These are phyloP conservation scores for Poecile montanus DNA, from an alignment of 2,797 vertebrate species.

Conservation along the genomic window DNA sequence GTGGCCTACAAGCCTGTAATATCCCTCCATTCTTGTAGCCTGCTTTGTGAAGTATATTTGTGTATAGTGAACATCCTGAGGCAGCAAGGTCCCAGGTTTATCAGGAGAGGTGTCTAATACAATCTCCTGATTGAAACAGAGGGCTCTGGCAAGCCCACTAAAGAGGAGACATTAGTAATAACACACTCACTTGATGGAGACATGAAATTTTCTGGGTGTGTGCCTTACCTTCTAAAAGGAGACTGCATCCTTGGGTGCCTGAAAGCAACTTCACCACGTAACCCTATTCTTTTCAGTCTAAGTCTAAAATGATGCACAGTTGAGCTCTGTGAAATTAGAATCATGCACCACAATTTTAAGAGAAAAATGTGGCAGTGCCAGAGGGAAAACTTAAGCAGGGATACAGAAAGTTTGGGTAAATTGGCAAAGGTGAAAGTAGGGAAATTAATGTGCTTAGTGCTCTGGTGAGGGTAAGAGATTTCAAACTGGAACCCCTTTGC, in stretches of 20 bases:
- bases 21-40: not conserved
- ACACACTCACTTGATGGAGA: not conserved
- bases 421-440: not conserved
- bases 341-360: not conserved
- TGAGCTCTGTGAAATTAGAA: not conserved
- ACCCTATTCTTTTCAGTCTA: not conserved
- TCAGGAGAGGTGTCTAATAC: not conserved
- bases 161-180: not conserved
- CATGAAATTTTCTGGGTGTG: not conserved
- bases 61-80: not conserved
- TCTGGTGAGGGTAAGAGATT: not conserved
- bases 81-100: rapidly evolving
- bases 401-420: not conserved
- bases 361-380: not conserved
- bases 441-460: not conserved
- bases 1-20: not conserved
- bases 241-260: not conserved
- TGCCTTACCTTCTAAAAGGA: not conserved
- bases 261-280: not conserved
- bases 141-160: not conserved
- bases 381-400: not conserved
- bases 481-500: not conserved
- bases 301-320: not conserved
- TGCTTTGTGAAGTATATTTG: not conserved
- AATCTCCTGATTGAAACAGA: not conserved